Percentiles rank a stretch among this genome's conserved stretches.
Evolutionary conservation across 2,888 invertebrate genomes (phyloP).

Genomic region (Sisyra nigra): DNA sequence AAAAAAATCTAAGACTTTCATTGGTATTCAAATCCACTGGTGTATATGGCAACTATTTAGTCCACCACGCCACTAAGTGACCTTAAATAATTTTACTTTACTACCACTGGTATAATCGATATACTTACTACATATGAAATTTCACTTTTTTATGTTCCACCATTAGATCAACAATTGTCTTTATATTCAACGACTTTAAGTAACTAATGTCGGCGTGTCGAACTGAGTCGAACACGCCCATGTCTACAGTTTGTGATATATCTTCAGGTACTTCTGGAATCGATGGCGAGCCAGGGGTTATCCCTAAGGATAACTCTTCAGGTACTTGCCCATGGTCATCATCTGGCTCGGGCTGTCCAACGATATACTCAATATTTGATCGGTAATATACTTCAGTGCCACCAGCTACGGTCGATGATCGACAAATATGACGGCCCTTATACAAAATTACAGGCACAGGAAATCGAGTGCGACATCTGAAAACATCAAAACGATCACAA

Average conservation of each 20-base stretch:
- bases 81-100: too few species aligned
- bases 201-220: constrained; percentile 52
- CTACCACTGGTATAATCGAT: too few species aligned
- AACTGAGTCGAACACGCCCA: constrained; percentile 44
- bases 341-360: constrained; percentile 8
- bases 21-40: too few species aligned
- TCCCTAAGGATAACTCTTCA: constrained; percentile 11
- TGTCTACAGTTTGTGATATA: constrained; percentile 21
- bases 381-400: constrained; percentile 59
- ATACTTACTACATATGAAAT: constrained; percentile 58
- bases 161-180: constrained; percentile 66
- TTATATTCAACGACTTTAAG: constrained; percentile 49
- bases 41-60: too few species aligned
- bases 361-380: constrained; percentile 25
- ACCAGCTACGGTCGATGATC: constrained; percentile 58
- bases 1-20: too few species aligned
- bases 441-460: constrained; percentile 61
- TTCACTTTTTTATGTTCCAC: constrained; percentile 73
- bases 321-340: constrained; percentile 16
- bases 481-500: too few species aligned
- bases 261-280: constrained; percentile 12
- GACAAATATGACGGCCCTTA: constrained; percentile 54
- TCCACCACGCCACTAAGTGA: too few species aligned
- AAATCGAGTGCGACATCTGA: constrained; percentile 55
- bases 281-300: too few species aligned